phyloP scores from a whole-genome alignment of 2,113 vertebrate species.

The Orcinus orca region DNA sequence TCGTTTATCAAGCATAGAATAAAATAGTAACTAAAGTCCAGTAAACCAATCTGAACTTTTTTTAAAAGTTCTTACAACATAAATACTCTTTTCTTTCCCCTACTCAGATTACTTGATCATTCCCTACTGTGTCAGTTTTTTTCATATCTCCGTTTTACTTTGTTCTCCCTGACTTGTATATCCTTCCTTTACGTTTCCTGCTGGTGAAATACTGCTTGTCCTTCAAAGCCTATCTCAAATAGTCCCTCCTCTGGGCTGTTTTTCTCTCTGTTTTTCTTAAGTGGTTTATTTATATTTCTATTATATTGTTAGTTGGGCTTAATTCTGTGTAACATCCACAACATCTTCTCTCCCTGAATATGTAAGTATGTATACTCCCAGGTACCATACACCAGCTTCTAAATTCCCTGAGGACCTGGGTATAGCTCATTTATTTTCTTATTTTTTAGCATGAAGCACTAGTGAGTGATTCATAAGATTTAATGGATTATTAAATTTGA shows the following conservation, averaged over 20 bases:
- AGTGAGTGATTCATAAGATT: background rate
- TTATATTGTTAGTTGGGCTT: background rate
- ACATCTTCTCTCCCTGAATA: background rate
- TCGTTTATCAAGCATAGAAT: background rate
- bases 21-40: background rate
- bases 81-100: background rate
- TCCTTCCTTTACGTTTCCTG: background rate
- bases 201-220: background rate
- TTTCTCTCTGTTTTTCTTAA: background rate
- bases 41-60: background rate
- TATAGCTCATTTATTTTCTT: background rate
- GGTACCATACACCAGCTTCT: background rate
- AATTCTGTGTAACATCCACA: background rate
- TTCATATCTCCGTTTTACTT: background rate
- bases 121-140: background rate
- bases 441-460: background rate
- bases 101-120: background rate
- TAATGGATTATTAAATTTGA: background rate
- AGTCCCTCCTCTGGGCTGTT: background rate
- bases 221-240: background rate
- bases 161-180: background rate
- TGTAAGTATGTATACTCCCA: fast-evolving
- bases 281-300: background rate
- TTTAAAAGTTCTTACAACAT: background rate
- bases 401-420: background rate